Evolutionary conservation across 2,888 invertebrate species (phyloP).

Genomic region (Acleris cristana): DNA sequence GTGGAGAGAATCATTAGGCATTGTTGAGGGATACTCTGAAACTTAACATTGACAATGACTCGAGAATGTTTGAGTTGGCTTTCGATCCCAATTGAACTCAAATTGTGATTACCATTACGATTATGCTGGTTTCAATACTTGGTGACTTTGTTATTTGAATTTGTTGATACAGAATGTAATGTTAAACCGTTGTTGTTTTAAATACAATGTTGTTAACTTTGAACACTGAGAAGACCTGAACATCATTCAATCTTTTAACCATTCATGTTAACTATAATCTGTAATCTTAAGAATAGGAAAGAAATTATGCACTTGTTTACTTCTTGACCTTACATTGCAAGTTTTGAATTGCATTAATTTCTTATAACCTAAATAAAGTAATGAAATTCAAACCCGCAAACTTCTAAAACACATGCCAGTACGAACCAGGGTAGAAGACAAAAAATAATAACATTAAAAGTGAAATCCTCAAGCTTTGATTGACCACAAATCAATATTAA

Average conservation of each 20-base stretch:
- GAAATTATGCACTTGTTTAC: too few relatives aligned
- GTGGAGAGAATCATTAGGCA: conserved; percentile 65
- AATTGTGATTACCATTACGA: conserved; percentile 24
- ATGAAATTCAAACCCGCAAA: background rate
- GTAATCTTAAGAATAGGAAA: too few relatives aligned
- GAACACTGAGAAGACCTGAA: too few relatives aligned
- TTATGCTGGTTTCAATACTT: conserved; percentile 24
- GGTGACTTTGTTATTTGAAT: conserved; percentile 17
- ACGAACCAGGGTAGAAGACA: conserved; percentile 51
- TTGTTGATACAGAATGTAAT: background rate
- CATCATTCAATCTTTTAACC: too few relatives aligned
- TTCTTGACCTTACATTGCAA: too few relatives aligned
- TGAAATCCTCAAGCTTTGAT: conserved; percentile 82
- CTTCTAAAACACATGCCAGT: conserved; percentile 42
- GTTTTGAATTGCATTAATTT: too few relatives aligned
- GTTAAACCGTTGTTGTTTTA: too few relatives aligned
- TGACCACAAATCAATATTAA: conserved; percentile 85
- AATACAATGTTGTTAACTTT: too few relatives aligned
- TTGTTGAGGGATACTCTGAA: conserved; percentile 46
- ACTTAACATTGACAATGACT: conserved; percentile 37
- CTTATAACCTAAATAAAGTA: background rate
- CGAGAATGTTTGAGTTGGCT: conserved; percentile 33
- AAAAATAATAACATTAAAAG: conserved; percentile 80
- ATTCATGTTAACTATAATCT: too few relatives aligned
- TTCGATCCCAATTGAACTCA: conserved; percentile 9